These are phyloP conservation scores for Pristionchus exspectatus DNA, from an alignment of 2,888 invertebrate species.

Conservation along the genomic window DNA sequence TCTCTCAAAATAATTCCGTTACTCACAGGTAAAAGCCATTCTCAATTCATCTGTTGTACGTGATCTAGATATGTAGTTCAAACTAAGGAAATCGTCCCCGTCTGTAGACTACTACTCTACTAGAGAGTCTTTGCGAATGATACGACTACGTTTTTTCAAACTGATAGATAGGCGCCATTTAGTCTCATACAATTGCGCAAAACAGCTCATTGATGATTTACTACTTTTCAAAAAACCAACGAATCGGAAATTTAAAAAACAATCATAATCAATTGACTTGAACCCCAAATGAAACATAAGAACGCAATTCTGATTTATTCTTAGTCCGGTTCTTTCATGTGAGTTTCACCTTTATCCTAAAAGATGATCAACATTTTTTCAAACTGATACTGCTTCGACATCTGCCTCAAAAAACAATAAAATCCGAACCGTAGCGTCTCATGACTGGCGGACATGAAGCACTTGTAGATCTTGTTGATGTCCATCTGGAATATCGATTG, in stretches of 20 bases:
- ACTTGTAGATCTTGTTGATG: conserved; percentile 84
- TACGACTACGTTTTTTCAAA: too few species aligned
- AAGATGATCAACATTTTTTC: background rate
- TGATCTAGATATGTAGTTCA: too few species aligned
- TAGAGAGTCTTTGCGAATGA: too few species aligned
- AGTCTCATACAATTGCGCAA: too few species aligned
- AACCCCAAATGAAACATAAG: background rate
- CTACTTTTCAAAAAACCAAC: too few species aligned
- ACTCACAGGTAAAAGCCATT: background rate
- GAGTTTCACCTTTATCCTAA: background rate
- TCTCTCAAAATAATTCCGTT: conserved; percentile 62
- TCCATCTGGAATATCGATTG: conserved; percentile 54
- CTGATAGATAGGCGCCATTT: too few species aligned
- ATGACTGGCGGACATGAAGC: conserved; percentile 83
- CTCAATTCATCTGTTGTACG: too few species aligned
- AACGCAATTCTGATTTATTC: background rate
- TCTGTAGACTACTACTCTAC: too few species aligned
- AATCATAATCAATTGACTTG: background rate
- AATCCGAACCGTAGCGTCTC: conserved; percentile 83
- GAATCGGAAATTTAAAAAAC: too few species aligned
- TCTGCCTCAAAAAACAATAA: background rate
- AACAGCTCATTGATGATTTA: too few species aligned
- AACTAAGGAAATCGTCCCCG: too few species aligned
- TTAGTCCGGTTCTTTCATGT: background rate
- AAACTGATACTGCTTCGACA: background rate